Evolutionary conservation across 2,113 vertebrate species (phyloP).

Genomic region (Leucosticte australis): DNA sequence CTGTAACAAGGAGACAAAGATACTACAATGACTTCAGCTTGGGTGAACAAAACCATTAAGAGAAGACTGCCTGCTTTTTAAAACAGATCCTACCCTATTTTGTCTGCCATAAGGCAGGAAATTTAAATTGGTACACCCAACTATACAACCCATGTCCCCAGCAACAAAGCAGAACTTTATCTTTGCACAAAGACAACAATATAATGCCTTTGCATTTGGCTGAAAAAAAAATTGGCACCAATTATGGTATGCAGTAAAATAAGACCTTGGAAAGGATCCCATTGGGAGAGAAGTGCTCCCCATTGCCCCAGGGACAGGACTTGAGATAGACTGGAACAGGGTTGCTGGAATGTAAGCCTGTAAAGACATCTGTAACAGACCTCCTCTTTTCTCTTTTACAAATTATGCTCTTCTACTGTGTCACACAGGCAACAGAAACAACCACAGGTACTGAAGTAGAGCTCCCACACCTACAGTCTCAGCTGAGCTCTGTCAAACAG

Average conservation of each 20-base stretch:
- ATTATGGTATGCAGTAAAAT: neutral
- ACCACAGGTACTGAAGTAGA: neutral
- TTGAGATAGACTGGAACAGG: fast-evolving
- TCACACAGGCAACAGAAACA: neutral
- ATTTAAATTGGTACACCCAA: neutral
- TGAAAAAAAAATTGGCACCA: neutral
- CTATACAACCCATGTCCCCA: neutral
- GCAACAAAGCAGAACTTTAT: neutral
- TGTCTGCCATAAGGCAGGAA: neutral
- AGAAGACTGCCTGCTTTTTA: neutral
- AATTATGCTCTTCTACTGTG: neutral
- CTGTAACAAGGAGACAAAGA: neutral
- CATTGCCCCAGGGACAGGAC: neutral
- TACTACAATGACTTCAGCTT: neutral
- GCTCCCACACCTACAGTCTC: neutral
- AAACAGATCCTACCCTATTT: neutral
- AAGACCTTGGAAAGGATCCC: neutral
- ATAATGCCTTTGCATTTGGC: neutral
- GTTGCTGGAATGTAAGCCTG: neutral
- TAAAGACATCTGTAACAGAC: neutral
- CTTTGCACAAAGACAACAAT: neutral
- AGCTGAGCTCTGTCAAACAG: neutral
- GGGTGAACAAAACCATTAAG: neutral
- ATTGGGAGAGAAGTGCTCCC: neutral
- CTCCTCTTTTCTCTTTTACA: neutral